Evolutionary conservation across 2,888 invertebrate genomes (phyloP).

Genomic region (Cryptocephalus primarius): DNA sequence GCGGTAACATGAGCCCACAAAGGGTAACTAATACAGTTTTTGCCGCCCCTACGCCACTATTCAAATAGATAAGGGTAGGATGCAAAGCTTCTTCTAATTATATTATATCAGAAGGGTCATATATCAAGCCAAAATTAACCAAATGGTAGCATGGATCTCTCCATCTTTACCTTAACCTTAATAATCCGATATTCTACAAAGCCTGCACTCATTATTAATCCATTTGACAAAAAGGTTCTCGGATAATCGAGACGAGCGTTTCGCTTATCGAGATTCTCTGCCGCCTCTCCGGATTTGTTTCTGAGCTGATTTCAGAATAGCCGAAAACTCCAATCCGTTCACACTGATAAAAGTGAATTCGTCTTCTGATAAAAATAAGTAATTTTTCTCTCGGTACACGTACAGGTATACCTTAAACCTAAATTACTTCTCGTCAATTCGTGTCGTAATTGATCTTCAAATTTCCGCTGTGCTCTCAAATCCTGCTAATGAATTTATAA

Average conservation of each 20-base stretch:
- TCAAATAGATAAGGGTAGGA: slow-evolving; percentile 38
- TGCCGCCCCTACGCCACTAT: slow-evolving; percentile 37
- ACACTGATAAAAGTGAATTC: too few relatives aligned
- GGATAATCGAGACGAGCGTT: background rate
- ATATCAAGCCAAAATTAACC: slow-evolving; percentile 35
- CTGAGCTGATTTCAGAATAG: too few relatives aligned
- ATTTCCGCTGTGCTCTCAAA: background rate
- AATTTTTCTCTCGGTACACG: too few relatives aligned
- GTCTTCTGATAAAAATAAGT: too few relatives aligned
- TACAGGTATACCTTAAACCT: too few relatives aligned
- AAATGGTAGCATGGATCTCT: slow-evolving; percentile 16
- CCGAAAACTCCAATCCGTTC: too few relatives aligned
- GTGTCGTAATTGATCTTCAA: too few relatives aligned
- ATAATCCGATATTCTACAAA: background rate
- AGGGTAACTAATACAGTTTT: slow-evolving; percentile 38
- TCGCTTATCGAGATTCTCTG: too few relatives aligned
- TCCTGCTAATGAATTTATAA: slow-evolving; percentile 8
- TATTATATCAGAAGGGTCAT: slow-evolving; percentile 38
- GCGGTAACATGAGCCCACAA: slow-evolving; percentile 30
- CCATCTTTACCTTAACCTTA: background rate
- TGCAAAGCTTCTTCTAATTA: slow-evolving; percentile 38
- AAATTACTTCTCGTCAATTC: too few relatives aligned
- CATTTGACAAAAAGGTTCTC: background rate
- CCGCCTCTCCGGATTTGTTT: too few relatives aligned
- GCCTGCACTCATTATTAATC: background rate